Evolutionary conservation across 2,888 invertebrate genomes (phyloP), one percentile per base, ranked within the genome.

Genomic region (Endotricha flammealis): DNA sequence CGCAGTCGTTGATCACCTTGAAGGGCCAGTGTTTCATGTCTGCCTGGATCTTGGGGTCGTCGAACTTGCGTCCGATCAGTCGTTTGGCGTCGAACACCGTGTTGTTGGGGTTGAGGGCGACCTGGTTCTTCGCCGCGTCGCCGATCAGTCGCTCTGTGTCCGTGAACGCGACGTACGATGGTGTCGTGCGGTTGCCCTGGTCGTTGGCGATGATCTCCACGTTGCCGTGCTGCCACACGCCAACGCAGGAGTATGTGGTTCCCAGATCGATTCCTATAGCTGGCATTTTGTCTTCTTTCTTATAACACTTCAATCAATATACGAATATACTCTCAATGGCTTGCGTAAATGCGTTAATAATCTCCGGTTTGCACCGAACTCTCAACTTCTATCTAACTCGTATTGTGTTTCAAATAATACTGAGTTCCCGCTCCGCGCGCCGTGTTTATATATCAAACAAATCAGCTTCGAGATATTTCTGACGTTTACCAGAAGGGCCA

Each of bases 11-110:
- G 42, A 91, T 64, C 4, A 93, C 92, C 52, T 89, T 89, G 77
- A 96, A 95, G 1, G 95, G 94, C 95, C 95, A 95, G 53, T 92
- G 92, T 58, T 93, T 93, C 88, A 93, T 91, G 68, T 95, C 95
- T 16, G 88, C 87, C 61, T 94, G 93, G 25, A 94, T 93, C 53
- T 92, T 90, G 0, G 87, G 67, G 60, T 94, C 94, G 48, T 92
- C 91, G 72, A 88, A 92, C 44, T 89, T 89, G 38, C 93, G 87
- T 78, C 95, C 95, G 64, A 96, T 95, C 42, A 95, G 85, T 48
- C 96, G 89, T 58, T 95, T 94, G 10, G 94, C 91, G 64, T 91
- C 90, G 70, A 91, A 92, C 17, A 92, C 90, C 0, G 93, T 93
- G 83, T 93, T 93, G 63, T 62, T 87, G 27, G 93, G 93, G 73